Evolutionary conservation across 2,888 invertebrate species (phyloP).

Genomic region (Dinocampus coccinellae): DNA sequence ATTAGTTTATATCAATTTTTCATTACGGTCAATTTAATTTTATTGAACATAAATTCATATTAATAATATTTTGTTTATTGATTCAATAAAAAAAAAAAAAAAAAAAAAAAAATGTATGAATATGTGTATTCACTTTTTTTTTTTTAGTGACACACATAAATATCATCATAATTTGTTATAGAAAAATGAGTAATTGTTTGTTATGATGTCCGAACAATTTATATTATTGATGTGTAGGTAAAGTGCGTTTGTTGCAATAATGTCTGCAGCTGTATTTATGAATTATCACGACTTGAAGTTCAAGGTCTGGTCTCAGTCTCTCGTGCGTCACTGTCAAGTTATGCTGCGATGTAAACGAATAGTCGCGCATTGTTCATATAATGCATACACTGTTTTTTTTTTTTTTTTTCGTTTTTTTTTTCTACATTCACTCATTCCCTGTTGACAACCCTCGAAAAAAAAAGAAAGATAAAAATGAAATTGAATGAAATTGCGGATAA

Average conservation of each 20-base stretch:
- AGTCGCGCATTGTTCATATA: neutral
- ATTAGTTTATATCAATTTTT: too few relatives aligned
- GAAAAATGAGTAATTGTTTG: neutral
- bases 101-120: neutral
- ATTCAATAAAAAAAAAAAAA: neutral
- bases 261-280: conserved; percentile 35
- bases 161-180: neutral
- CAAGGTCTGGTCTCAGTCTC: conserved; percentile 39
- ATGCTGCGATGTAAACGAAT: neutral
- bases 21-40: neutral
- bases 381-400: neutral
- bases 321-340: conserved; percentile 43
- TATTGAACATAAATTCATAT: neutral
- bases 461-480: neutral
- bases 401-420: neutral
- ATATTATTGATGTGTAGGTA: neutral
- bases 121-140: too few relatives aligned
- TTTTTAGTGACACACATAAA: too few relatives aligned
- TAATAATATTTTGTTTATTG: neutral
- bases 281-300: conserved; percentile 51
- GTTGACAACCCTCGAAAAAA: neutral
- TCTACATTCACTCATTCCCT: too few relatives aligned
- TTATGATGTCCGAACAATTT: neutral
- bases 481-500: neutral
- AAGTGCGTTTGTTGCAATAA: conserved; percentile 32